Evolutionary conservation across 1,140 invertebrate genomes (phyloP), one percentile per base, ranked within the genome.

Genomic region (Apis florea): DNA sequence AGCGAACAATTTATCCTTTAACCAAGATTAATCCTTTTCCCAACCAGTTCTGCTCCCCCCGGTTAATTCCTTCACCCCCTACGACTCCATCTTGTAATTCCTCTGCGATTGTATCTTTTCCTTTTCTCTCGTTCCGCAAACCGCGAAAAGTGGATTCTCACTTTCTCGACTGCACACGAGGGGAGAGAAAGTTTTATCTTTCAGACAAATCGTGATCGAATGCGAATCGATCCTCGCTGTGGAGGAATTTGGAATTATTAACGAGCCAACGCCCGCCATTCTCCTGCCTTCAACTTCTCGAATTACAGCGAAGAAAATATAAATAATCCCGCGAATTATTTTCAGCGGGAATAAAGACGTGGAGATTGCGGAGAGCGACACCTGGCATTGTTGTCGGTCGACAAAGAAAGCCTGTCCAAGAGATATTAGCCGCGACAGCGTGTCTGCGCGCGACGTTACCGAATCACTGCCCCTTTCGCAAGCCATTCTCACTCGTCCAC

Each of bases 191-290:
- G n/a, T n/a, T n/a, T n/a, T n/a, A n/a, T n/a, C n/a, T n/a, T n/a
- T n/a, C n/a, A n/a, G n/a, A n/a, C n/a, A n/a, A n/a, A n/a, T n/a
- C n/a, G n/a, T n/a, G n/a, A n/a, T n/a, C n/a, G n/a, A n/a, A n/a
- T n/a, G n/a, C n/a, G n/a, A n/a, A n/a, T n/a, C n/a, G n/a, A n/a
- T n/a, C n/a, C n/a, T n/a, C n/a, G n/a, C n/a, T n/a, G n/a, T n/a
- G n/a, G n/a, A n/a, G n/a, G n/a, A n/a, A n/a, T n/a, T 0, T 24
- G 24, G 88, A 91, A 91, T 91, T 91, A 91, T 91, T 89, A 91
- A 91, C 89, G 87, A 89, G 79, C 86, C 73, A 83, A 66, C 88
- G 74, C 72, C 71, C 72, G 77, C 82, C 83, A 89, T 88, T n/a
- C 83, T 77, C 82, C 59, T 59, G 84, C 77, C 85, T 83, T 82